Percentiles rank a stretch among this genome's conserved stretches.
phyloP scores from a whole-genome alignment of 1,140 invertebrate species.

The Lutraria rhynchaena region DNA sequence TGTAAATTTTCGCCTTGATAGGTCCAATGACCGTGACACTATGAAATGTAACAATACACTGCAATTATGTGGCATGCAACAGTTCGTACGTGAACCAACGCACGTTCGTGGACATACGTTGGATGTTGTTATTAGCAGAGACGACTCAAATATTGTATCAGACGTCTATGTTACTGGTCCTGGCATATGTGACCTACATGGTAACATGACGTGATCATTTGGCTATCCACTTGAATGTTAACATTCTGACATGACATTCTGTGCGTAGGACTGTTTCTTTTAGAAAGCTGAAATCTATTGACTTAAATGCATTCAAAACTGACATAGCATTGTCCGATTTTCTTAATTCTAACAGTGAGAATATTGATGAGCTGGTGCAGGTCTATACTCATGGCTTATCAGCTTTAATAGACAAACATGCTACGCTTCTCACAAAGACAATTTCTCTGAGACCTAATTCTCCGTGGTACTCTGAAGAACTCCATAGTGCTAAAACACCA shows the following conservation, averaged over 20 bases:
- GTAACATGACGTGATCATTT: slow-evolving; percentile 20
- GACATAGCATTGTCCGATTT: slow-evolving; percentile 11
- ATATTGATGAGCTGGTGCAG: no score
- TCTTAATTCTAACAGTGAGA: background rate
- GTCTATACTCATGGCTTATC: no score
- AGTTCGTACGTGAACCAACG: slow-evolving; percentile 28
- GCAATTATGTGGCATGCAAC: slow-evolving; percentile 26
- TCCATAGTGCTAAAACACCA: slow-evolving; percentile 28
- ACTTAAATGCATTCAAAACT: background rate
- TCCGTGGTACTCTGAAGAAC: slow-evolving; percentile 52
- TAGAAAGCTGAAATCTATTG: background rate
- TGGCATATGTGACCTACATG: background rate
- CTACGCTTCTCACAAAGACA: slow-evolving; percentile 22
- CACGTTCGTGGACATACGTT: slow-evolving; percentile 34
- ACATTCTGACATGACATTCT: no score
- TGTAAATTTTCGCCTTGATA: slow-evolving; percentile 20
- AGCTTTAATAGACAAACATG: slow-evolving; percentile 39
- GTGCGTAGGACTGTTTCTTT: background rate
- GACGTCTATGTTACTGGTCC: background rate
- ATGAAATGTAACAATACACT: background rate
- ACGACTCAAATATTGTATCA: slow-evolving; percentile 18
- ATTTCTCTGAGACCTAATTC: slow-evolving; percentile 45
- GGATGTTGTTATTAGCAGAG: slow-evolving; percentile 48
- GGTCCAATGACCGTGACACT: background rate
- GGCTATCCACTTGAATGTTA: slow-evolving; percentile 21